Percentiles rank a stretch among this genome's conserved stretches.
Conservation (phyloP, 1,140 invertebrate genomes). For the Pachyrhynchus sulphureomaculatus region DNA sequence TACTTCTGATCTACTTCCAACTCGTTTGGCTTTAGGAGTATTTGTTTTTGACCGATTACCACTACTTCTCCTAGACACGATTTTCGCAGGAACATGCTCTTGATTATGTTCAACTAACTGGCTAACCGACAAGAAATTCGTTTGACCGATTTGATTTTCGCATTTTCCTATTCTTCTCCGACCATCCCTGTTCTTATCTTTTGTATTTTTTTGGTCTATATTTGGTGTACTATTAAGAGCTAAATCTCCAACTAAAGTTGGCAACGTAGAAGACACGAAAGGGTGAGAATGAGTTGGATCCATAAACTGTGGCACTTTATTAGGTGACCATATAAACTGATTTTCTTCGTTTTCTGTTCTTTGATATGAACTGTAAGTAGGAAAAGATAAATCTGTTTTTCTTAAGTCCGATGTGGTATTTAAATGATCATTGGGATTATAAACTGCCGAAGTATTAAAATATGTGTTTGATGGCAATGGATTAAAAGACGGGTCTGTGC, state of each 20-base stretch:
- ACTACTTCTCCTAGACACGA: constrained; percentile 37
- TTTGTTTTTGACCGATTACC: constrained; percentile 34
- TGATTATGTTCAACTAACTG: constrained; percentile 64
- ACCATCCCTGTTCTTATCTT: constrained; percentile 42
- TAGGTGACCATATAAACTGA: constrained; percentile 60
- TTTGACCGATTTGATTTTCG: constrained; percentile 35
- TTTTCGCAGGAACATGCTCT: constrained; percentile 42
- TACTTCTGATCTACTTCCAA: neutral
- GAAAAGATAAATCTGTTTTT: constrained; percentile 35
- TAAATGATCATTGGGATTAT: constrained; percentile 26
- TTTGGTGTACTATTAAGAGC: constrained; percentile 54
- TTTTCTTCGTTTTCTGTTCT: constrained; percentile 52
- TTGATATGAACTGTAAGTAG: constrained; percentile 35
- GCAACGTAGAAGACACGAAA: constrained; percentile 56
- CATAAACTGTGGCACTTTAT: constrained; percentile 55
- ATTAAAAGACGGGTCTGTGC: constrained; percentile 26
- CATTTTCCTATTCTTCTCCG: constrained; percentile 21
- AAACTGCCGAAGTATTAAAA: constrained; percentile 37
- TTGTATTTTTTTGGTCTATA: constrained; percentile 33
- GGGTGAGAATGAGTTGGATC: constrained; percentile 48
- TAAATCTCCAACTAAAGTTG: constrained; percentile 61
- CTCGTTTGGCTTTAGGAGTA: constrained; percentile 17
- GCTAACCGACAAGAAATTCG: constrained; percentile 63
- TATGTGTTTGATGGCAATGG: constrained; percentile 32
- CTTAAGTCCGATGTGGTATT: constrained; percentile 1